phyloP scores from a whole-genome alignment of 2,888 invertebrate genomes.

The Autographa pulchrina region DNA sequence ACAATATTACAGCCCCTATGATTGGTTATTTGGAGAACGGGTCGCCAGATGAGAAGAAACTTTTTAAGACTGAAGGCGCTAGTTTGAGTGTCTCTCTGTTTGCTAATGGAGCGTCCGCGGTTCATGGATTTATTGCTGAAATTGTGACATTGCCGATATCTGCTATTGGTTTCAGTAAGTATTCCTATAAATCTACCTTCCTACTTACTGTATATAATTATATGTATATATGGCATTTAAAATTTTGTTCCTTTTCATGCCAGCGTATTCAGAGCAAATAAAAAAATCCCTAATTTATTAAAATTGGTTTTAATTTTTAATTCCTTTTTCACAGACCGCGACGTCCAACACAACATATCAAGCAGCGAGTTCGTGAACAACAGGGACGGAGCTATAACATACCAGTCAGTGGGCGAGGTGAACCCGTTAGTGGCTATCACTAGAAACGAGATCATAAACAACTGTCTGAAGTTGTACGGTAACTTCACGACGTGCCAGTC shows the following conservation, averaged over 20 bases:
- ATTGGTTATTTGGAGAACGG: slow-evolving; percentile 93
- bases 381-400: slow-evolving; percentile 95
- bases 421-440: slow-evolving; percentile 97
- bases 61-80: slow-evolving; percentile 93
- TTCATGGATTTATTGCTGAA: slow-evolving; percentile 99
- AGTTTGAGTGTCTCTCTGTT: slow-evolving; percentile 97
- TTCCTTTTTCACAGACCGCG: slow-evolving; percentile 91
- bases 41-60: slow-evolving; percentile 92
- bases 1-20: slow-evolving; percentile 93
- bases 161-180: slow-evolving; percentile 96
- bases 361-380: slow-evolving; percentile 94
- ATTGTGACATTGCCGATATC: slow-evolving; percentile 98
- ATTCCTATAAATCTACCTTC: background rate
- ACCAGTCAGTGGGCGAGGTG: slow-evolving; percentile 97
- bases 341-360: slow-evolving; percentile 97
- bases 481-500: slow-evolving; percentile 97
- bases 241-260: too few relatives aligned
- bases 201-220: too few relatives aligned
- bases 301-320: background rate
- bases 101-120: slow-evolving; percentile 98
- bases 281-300: too few relatives aligned
- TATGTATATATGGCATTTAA: too few relatives aligned
- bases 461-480: slow-evolving; percentile 97
- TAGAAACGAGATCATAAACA: slow-evolving; percentile 95
- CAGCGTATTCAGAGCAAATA: too few relatives aligned